Evolutionary conservation across 2,888 invertebrate genomes (phyloP).

Genomic region (Hemaris fuciformis): DNA sequence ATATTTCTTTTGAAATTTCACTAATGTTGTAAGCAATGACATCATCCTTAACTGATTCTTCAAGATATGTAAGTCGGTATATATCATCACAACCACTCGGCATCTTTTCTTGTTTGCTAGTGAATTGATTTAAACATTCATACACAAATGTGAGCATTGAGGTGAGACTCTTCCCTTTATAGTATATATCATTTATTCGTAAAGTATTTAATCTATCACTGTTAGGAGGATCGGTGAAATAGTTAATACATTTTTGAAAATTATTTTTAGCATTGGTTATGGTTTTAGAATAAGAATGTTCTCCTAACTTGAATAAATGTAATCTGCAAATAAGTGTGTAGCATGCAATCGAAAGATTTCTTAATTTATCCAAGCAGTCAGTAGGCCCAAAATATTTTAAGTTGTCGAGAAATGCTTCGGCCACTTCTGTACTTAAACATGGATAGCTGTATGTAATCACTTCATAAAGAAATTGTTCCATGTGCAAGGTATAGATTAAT

Average conservation of each 20-base stretch:
- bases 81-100: conserved; percentile 38
- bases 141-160: conserved; percentile 42
- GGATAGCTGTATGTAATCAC: conserved; percentile 56
- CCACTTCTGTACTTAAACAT: conserved; percentile 55
- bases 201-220: conserved; percentile 45
- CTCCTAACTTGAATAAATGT: conserved; percentile 48
- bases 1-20: conserved; percentile 42
- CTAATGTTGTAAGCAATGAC: conserved; percentile 34
- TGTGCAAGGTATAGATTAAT: conserved; percentile 59
- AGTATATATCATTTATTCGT: conserved; percentile 52
- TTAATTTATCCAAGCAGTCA: conserved; percentile 49
- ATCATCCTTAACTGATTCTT: conserved; percentile 35
- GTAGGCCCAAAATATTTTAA: conserved; percentile 61
- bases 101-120: conserved; percentile 37
- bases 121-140: conserved; percentile 48
- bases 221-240: conserved; percentile 60
- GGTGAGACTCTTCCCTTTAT: conserved; percentile 52
- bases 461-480: conserved; percentile 61
- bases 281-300: conserved; percentile 27
- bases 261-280: conserved; percentile 39
- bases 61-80: conserved; percentile 52
- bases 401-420: conserved; percentile 51
- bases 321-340: conserved; percentile 58
- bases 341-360: conserved; percentile 46
- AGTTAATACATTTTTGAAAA: conserved; percentile 56